Percentiles rank a stretch among this genome's conserved stretches.
Conservation (phyloP, 2,888 invertebrate species). For the Lottia scabra region DNA sequence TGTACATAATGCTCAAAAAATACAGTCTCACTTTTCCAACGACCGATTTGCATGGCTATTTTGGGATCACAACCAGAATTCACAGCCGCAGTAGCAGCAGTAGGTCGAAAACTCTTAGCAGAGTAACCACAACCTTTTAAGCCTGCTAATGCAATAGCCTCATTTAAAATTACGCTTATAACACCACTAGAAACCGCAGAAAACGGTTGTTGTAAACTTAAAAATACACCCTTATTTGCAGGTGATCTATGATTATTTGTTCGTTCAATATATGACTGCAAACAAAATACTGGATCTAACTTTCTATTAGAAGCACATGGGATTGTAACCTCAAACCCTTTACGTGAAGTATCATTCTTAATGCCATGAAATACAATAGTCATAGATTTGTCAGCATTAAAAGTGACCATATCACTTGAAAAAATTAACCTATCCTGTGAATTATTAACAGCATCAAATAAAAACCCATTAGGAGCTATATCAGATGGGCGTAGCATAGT, state of each 20-base stretch:
- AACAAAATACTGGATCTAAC: neutral
- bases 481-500: slow-evolving; percentile 11
- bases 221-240: neutral
- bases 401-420: neutral
- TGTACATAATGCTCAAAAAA: neutral
- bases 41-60: neutral
- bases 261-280: neutral
- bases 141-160: too few species aligned
- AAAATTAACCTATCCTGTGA: neutral
- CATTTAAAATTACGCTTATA: too few species aligned
- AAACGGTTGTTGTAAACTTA: too few species aligned
- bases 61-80: too few species aligned
- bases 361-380: slow-evolving; percentile 4
- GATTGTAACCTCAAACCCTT: neutral
- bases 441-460: neutral
- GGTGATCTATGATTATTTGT: neutral
- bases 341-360: slow-evolving; percentile 2
- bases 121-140: too few species aligned
- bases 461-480: neutral
- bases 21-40: neutral
- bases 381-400: slow-evolving; percentile 3
- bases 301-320: neutral
- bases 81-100: too few species aligned
- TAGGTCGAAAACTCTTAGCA: too few species aligned
- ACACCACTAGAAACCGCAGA: too few species aligned